phyloP scores from a whole-genome alignment of 2,797 vertebrate genomes.

The Tadarida brasiliensis region DNA sequence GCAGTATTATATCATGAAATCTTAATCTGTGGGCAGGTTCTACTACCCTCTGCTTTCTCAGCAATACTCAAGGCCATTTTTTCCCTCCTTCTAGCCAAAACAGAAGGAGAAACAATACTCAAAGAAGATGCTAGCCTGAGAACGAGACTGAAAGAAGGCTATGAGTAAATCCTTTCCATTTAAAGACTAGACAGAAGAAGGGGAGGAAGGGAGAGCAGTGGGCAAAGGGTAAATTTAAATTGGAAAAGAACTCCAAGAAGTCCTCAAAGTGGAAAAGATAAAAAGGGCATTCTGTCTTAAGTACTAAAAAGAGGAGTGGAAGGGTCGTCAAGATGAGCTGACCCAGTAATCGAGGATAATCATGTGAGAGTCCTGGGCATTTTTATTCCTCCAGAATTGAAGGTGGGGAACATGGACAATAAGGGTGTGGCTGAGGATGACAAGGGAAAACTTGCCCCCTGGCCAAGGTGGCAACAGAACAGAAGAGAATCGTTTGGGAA shows the following conservation, averaged over 20 bases:
- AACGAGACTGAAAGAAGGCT: not conserved
- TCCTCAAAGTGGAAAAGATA: not conserved
- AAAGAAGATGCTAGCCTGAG: not conserved
- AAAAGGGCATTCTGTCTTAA: not conserved
- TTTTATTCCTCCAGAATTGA: not conserved
- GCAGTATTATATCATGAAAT: constrained; percentile 12
- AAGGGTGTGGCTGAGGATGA: not conserved
- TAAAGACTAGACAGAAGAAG: not conserved
- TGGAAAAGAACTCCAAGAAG: not conserved
- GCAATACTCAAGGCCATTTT: not conserved
- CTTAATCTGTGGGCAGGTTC: not conserved
- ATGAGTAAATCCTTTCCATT: not conserved
- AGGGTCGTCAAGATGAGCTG: not conserved
- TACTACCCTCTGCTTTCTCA: not conserved
- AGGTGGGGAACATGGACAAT: not conserved
- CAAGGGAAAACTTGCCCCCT: not conserved
- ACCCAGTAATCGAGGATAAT: not conserved
- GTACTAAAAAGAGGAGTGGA: not conserved
- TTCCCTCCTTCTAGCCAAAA: not conserved
- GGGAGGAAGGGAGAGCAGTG: not conserved
- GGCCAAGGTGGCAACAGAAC: not conserved
- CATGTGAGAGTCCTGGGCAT: not conserved
- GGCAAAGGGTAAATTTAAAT: not conserved
- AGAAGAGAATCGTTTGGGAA: not conserved
- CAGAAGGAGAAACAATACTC: not conserved